Base-by-base conservation (phyloP, 2,797 vertebrate species). In the Novumbra hubbsi region DNA sequence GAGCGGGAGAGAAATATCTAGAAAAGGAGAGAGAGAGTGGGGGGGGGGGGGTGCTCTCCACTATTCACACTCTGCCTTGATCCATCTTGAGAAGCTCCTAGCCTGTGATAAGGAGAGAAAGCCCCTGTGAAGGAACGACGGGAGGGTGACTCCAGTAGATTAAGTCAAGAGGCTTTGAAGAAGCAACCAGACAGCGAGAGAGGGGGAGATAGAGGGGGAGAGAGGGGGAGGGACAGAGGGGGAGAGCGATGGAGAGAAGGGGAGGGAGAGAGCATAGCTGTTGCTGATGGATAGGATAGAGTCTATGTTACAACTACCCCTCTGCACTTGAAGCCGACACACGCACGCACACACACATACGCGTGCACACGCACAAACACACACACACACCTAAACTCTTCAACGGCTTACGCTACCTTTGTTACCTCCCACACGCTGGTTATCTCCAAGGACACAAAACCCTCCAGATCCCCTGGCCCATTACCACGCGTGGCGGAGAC, bases 401-500 rank as follows among this genome's bases (percentile, higher is more conserved):
- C 49, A 32, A 16, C 80, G 57, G 90, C 90, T 92, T 92, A 92
- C 81, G 81, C 88, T 91, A 91, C 90, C 91, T 92, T 91, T 91
- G 90, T 92, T 90, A 92, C 91, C 90, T 92, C 91, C 91, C 90
- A 92, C 91, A 90, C 88, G 87, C 75, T 87, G 88, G 90, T 92
- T 92, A 92, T 92, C 91, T 92, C 86, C 81, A 90, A 90, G 88
- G 89, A 92, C 90, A 92, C 91, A 92, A 90, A 92, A 91, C 90
- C 89, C 88, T 89, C 90, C 90, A 90, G 88, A 91, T 91, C 87
- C 90, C 89, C 81, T 86, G 82, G 83, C 87, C 90, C 91, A 92
- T 92, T 92, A 91, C 87, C 91, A 92, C 86, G 90, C 90, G 90
- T 90, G 86, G 83, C 88, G 84, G 74, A 88, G 89, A 91, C 91